phyloP scores from a whole-genome alignment of 2,888 invertebrate genomes.

The Platycnemis pennipes region DNA sequence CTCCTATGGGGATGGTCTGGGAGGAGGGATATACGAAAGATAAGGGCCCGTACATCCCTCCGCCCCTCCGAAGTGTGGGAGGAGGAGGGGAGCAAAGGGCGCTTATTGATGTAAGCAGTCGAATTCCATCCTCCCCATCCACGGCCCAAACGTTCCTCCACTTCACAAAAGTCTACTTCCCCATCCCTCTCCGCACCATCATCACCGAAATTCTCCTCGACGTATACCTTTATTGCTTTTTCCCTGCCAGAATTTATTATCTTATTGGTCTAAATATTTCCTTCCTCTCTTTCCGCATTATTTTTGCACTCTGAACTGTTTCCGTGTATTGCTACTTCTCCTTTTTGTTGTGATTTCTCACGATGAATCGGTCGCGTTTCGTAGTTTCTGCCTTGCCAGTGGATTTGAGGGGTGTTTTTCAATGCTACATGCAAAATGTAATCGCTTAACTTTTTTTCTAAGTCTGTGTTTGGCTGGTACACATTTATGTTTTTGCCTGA shows the following conservation, averaged over 20 bases:
- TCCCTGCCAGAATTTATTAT: not conserved
- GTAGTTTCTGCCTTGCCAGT: too few species aligned
- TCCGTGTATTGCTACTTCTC: too few species aligned
- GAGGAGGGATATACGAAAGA: not conserved
- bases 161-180: not conserved
- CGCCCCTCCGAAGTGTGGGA: too few species aligned
- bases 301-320: not conserved
- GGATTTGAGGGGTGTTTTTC: too few species aligned
- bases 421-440: too few species aligned
- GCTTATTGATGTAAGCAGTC: constrained; percentile 6
- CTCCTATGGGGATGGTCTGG: not conserved
- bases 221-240: not conserved
- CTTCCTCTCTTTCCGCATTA: not conserved
- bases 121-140: not conserved
- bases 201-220: not conserved
- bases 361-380: too few species aligned
- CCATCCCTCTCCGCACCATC: not conserved
- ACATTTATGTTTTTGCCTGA: too few species aligned
- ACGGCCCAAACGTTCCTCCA: not conserved
- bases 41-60: too few species aligned
- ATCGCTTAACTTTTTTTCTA: too few species aligned
- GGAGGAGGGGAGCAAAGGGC: not conserved
- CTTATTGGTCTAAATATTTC: not conserved
- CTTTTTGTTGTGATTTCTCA: too few species aligned
- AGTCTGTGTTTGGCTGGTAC: too few species aligned